A percentile compares a stretch with the other conserved stretches of the same genome.
Conservation (phyloP, 2,113 vertebrate species). For the Pteronura brasiliensis region DNA sequence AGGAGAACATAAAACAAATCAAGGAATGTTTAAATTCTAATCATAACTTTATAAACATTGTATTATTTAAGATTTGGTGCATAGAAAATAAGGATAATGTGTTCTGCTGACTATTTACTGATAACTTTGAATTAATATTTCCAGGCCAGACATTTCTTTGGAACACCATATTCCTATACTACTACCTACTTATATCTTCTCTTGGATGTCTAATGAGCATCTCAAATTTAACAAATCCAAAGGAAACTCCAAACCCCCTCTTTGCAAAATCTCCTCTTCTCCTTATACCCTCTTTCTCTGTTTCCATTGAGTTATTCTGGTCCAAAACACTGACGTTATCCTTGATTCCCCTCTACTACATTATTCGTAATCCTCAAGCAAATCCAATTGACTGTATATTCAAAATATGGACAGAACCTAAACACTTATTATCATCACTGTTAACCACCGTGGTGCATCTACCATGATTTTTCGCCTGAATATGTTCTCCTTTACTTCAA, state of each 20-base stretch:
- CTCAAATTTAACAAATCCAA: not conserved
- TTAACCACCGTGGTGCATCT: too few relatives aligned
- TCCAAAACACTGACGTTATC: too few relatives aligned
- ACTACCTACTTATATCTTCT: not conserved
- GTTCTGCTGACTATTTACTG: not conserved
- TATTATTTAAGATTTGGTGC: not conserved
- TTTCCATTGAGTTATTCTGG: too few relatives aligned
- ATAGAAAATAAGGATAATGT: not conserved
- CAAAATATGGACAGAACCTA: too few relatives aligned
- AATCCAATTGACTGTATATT: too few relatives aligned
- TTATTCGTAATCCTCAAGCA: too few relatives aligned
- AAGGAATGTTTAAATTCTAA: not conserved
- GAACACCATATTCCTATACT: not conserved
- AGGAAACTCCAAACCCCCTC: not conserved
- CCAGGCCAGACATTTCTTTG: not conserved
- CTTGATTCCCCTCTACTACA: too few relatives aligned
- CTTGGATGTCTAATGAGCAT: not conserved
- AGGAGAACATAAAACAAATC: not conserved
- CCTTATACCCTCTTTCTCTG: not conserved
- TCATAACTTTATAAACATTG: not conserved
- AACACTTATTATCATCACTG: too few relatives aligned
- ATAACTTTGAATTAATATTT: not conserved
- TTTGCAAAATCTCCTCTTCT: not conserved
- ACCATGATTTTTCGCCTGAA: too few relatives aligned
- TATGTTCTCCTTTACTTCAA: too few relatives aligned